Base-by-base conservation (phyloP, 2,888 invertebrate species). In the Drosophila anomelani region DNA sequence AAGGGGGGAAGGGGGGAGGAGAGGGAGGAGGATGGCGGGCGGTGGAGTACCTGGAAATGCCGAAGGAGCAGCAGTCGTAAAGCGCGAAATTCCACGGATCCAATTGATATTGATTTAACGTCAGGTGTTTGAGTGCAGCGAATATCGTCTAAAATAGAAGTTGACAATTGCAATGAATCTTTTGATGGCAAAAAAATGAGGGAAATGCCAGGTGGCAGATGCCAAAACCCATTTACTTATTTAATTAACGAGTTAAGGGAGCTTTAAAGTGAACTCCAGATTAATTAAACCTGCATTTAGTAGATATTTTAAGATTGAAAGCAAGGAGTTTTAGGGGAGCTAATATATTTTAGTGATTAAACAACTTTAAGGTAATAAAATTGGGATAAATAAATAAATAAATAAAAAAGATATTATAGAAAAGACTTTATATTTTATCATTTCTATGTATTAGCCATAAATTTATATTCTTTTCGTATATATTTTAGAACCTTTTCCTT, bases 41-140 rank as follows among this genome's bases (percentile, higher is more conserved):
- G 47, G 56, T 2, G 43, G 20, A 41, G 8, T 26, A 7, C 9
- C 7, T 9, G 26, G 29, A 47, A 47, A 47, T n/a, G 26, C 47
- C 29, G 29, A 47, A 47, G 47, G 29, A 47, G 47, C 47, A 47
- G 29, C 29, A 47, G 17, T 26, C 32, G 47, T n/a, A 44, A 15
- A 46, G 44, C 32, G 32, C 20, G 54, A 41, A 39, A 36, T 23
- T 55, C 32, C 47, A 10, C 9, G 34, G 32, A 51, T 62, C 49
- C 63, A 51, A 62, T 63, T 62, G 49, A 49, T 64, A 64, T 64
- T 64, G 64, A 64, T 62, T 64, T 43, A 62, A 44, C 39, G 36
- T 34, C 62, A 64, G 49, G 41, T 49, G 49, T 39, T 41, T 8
- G 23, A 49, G 39, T 17, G 61, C 41, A 32, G 23, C 15, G 54